Percentiles rank a stretch among this genome's conserved stretches.
These are phyloP conservation scores for Chionodraco myersi DNA, from an alignment of 2,113 vertebrate genomes.

Conservation along the genomic window DNA sequence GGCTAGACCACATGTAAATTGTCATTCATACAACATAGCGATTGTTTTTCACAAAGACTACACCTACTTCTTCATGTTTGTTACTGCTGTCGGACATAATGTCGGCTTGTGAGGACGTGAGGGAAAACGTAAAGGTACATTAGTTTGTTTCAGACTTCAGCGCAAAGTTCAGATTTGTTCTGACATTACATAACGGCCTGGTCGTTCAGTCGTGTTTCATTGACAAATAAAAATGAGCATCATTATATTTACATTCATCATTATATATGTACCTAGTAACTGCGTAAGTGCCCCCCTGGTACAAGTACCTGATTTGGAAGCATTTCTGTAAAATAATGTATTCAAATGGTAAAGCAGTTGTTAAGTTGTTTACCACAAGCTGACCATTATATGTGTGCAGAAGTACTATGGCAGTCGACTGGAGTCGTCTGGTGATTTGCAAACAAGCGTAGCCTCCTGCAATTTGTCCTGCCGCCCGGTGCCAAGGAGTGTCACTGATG, in stretches of 20 bases:
- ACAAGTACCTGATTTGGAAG: too few species aligned
- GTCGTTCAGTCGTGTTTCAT: background rate
- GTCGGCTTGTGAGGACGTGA: slow-evolving; percentile 43
- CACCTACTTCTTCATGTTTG: background rate
- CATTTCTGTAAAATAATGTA: too few species aligned
- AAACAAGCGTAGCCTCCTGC: slow-evolving; percentile 78
- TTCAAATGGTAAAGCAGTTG: background rate
- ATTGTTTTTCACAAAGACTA: background rate
- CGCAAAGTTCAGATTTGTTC: background rate
- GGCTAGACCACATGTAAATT: background rate
- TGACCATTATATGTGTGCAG: slow-evolving; percentile 22
- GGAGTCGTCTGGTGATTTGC: slow-evolving; percentile 72
- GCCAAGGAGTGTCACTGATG: slow-evolving; percentile 61
- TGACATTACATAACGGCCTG: background rate
- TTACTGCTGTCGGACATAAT: slow-evolving; percentile 5
- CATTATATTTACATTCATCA: too few species aligned
- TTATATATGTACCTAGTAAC: too few species aligned
- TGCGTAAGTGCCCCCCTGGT: too few species aligned
- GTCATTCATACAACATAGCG: background rate
- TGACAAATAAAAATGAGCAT: too few species aligned
- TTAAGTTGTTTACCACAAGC: background rate
- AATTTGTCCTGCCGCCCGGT: background rate
- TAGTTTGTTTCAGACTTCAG: background rate
- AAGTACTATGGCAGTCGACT: slow-evolving; percentile 79
- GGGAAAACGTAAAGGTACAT: slow-evolving; percentile 66